phyloP scores from a whole-genome alignment of 2,888 invertebrate genomes.

The Cyclophora albipunctata region DNA sequence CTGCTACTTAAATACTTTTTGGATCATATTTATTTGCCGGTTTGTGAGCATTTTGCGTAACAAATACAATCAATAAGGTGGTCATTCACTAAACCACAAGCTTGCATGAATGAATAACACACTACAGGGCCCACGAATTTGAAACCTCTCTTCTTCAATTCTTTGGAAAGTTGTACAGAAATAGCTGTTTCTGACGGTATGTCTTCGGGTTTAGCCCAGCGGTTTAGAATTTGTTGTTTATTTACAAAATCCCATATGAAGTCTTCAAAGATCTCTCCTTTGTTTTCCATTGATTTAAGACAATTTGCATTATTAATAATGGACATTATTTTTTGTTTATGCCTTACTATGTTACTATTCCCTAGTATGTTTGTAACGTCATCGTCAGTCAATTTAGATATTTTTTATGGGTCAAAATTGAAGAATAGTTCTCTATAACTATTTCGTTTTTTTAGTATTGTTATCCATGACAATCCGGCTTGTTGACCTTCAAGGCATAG shows the following conservation, averaged over 20 bases:
- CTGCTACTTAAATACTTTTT: no score
- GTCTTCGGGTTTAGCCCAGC: slow-evolving; percentile 37
- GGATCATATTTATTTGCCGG: no score
- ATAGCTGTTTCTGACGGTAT: slow-evolving; percentile 41
- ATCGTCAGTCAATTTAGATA: slow-evolving; percentile 30
- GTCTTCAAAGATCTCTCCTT: slow-evolving; percentile 44
- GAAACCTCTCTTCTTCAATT: slow-evolving; percentile 50
- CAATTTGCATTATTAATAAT: slow-evolving; percentile 55
- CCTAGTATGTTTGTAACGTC: slow-evolving; percentile 31
- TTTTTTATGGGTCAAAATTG: slow-evolving; percentile 45
- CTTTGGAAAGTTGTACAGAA: slow-evolving; percentile 44
- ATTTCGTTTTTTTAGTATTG: slow-evolving; percentile 56
- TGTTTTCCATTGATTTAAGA: slow-evolving; percentile 43
- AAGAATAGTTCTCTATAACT: slow-evolving; percentile 42
- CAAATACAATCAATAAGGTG: slow-evolving; percentile 41
- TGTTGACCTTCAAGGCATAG: slow-evolving; percentile 65
- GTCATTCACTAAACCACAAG: slow-evolving; percentile 62
- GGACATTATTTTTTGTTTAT: slow-evolving; percentile 53
- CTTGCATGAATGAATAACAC: slow-evolving; percentile 68
- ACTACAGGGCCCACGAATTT: slow-evolving; percentile 56
- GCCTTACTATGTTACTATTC: slow-evolving; percentile 43
- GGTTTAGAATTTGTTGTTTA: slow-evolving; percentile 41
- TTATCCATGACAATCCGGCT: slow-evolving; percentile 63
- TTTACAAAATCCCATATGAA: slow-evolving; percentile 58
- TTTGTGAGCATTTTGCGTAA: no score